Percentiles rank a stretch among this genome's conserved stretches.
phyloP scores from a whole-genome alignment of 2,113 vertebrate species.

The Tricholaema leucomelas region DNA sequence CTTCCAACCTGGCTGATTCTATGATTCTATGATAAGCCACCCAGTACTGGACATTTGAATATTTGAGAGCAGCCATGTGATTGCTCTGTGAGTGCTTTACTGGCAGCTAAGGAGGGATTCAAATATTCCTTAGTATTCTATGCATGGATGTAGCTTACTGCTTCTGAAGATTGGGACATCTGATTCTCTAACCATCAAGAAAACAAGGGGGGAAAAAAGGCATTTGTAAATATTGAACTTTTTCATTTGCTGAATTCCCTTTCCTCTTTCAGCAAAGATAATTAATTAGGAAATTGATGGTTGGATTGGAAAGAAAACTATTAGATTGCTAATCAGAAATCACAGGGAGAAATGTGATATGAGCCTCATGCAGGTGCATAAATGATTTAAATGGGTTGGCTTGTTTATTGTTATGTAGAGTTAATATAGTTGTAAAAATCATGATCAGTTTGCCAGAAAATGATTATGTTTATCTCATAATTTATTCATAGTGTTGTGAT shows the following conservation, averaged over 20 bases:
- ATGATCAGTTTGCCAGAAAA: not conserved
- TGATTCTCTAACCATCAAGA: not conserved
- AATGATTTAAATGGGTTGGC: not conserved
- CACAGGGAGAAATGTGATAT: not conserved
- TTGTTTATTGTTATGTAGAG: not conserved
- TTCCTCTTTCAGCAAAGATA: not conserved
- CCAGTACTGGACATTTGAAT: rapidly evolving
- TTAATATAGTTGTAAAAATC: not conserved
- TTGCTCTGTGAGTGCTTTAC: not conserved
- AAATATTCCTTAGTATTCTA: not conserved
- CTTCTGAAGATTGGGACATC: not conserved
- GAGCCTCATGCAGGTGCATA: not conserved
- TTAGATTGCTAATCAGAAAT: not conserved
- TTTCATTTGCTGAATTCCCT: not conserved
- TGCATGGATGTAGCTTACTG: not conserved
- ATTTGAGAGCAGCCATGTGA: not conserved
- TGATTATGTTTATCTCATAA: not conserved
- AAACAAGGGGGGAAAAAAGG: too few species aligned
- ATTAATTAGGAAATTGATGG: not conserved
- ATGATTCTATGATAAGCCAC: too few species aligned
- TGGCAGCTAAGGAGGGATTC: not conserved
- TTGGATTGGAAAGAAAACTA: not conserved
- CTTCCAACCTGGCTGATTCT: too few species aligned
- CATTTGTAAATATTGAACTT: not conserved
- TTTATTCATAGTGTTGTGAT: not conserved